phyloP scores from a whole-genome alignment of 2,888 invertebrate genomes.

The Brenthis hecate region DNA sequence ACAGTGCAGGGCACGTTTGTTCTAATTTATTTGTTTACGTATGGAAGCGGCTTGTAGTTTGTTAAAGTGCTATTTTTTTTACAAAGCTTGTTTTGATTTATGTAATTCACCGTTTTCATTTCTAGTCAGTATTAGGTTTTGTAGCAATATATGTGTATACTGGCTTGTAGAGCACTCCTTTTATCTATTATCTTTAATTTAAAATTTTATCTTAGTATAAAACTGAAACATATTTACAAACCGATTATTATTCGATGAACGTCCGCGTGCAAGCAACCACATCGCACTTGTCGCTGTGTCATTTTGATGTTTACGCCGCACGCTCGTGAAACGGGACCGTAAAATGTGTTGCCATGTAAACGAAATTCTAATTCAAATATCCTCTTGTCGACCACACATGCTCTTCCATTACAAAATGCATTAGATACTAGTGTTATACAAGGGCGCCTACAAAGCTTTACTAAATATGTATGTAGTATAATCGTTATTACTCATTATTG shows the following conservation, averaged over 20 bases:
- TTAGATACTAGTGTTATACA: too few species aligned
- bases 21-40: not conserved
- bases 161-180: too few species aligned
- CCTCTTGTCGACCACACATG: conserved; percentile 2
- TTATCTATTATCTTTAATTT: conserved; percentile 5
- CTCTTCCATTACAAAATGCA: not conserved
- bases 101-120: not conserved
- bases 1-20: not conserved
- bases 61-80: not conserved
- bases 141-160: too few species aligned
- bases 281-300: conserved; percentile 18
- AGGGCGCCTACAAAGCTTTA: too few species aligned
- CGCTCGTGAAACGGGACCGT: conserved; percentile 20
- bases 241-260: conserved; percentile 26
- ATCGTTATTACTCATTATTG: too few species aligned
- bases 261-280: conserved; percentile 23
- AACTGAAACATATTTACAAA: conserved; percentile 23
- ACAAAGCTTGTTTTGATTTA: not conserved
- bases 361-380: conserved; percentile 19
- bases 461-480: too few species aligned
- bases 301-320: conserved; percentile 23
- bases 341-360: conserved; percentile 26
- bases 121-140: too few species aligned
- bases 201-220: conserved; percentile 14
- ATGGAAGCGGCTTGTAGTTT: not conserved